Conservation (phyloP, 2,113 vertebrate genomes). For the Morone saxatilis region DNA sequence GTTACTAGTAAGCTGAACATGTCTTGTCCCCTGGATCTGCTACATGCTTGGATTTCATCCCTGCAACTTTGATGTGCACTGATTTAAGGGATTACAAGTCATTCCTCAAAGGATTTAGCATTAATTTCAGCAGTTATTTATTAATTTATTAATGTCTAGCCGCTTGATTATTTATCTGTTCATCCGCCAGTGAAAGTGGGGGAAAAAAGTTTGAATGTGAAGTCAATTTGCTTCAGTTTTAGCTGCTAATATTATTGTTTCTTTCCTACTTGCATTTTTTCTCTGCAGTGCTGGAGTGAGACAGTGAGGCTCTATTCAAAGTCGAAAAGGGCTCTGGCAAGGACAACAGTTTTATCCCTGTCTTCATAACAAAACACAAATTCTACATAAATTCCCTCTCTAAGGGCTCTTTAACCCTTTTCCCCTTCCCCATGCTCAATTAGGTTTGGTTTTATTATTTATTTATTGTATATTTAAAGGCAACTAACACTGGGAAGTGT, state of each 20-base stretch:
- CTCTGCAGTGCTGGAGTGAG: slow-evolving; percentile 43
- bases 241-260: slow-evolving; percentile 13
- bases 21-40: slow-evolving; percentile 35
- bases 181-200: background rate
- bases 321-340: slow-evolving; percentile 70
- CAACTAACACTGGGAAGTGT: slow-evolving; percentile 82
- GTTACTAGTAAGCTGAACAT: slow-evolving; percentile 39
- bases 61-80: slow-evolving; percentile 63
- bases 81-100: slow-evolving; percentile 74
- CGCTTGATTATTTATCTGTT: slow-evolving; percentile 22
- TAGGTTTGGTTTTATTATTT: slow-evolving; percentile 83
- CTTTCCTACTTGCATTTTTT: background rate
- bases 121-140: slow-evolving; percentile 44
- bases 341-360: slow-evolving; percentile 75
- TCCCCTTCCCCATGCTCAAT: slow-evolving; percentile 77
- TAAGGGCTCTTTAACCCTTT: slow-evolving; percentile 74
- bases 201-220: background rate
- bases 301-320: slow-evolving; percentile 61
- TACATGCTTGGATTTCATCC: slow-evolving; percentile 54
- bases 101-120: slow-evolving; percentile 55
- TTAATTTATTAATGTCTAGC: slow-evolving; percentile 1
- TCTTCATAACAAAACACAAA: slow-evolving; percentile 77
- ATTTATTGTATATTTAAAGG: slow-evolving; percentile 83
- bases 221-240: slow-evolving; percentile 10
- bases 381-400: slow-evolving; percentile 78